These are phyloP conservation scores for Pimephales promelas DNA, from an alignment of 2,113 vertebrate genomes.

Conservation along the genomic window DNA sequence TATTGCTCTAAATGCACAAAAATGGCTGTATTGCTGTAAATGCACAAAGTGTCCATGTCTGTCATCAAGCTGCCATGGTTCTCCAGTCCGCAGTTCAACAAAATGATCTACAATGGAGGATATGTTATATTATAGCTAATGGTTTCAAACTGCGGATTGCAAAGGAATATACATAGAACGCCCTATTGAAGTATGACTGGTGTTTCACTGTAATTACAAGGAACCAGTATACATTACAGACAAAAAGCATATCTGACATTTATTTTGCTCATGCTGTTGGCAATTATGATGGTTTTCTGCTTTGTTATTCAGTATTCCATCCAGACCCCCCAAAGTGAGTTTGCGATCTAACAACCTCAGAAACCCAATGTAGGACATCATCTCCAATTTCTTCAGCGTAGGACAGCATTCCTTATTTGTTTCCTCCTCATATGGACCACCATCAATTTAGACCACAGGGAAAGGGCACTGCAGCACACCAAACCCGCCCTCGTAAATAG, in stretches of 20 bases:
- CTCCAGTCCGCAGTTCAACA: not conserved
- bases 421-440: constrained; percentile 51
- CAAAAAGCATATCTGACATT: constrained; percentile 10
- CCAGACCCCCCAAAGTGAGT: constrained; percentile 6
- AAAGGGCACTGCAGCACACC: constrained; percentile 38
- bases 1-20: constrained; percentile 40
- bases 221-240: not conserved
- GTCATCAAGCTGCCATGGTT: constrained; percentile 38
- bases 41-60: constrained; percentile 40
- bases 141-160: not conserved
- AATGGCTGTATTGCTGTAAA: not conserved
- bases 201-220: not conserved
- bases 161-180: not conserved
- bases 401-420: constrained; percentile 39
- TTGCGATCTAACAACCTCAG: constrained; percentile 34
- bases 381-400: constrained; percentile 17
- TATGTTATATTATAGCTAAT: not conserved
- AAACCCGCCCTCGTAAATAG: constrained; percentile 53
- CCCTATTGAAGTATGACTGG: not conserved
- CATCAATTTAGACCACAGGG: constrained; percentile 55
- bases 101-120: not conserved
- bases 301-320: constrained; percentile 37
- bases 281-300: not conserved
- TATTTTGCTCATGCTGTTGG: not conserved
- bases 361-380: constrained; percentile 30